These are phyloP conservation scores for Xenopus borealis DNA, from an alignment of 2,113 vertebrate genomes.

Conservation along the genomic window DNA sequence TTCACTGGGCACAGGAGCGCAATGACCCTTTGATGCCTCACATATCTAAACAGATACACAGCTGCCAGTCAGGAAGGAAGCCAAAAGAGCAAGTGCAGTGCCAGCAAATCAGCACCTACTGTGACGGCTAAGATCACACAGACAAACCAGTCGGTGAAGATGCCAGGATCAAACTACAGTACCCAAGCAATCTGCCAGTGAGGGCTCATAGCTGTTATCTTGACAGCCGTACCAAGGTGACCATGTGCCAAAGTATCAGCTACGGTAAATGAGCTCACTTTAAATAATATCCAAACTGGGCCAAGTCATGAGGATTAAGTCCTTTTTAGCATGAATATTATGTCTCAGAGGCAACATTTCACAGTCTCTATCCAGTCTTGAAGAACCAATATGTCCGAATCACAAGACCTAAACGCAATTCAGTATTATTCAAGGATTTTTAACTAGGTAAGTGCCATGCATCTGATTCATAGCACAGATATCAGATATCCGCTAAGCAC, in stretches of 20 bases:
- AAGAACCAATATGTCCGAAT: too few relatives aligned
- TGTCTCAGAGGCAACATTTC: conserved; percentile 9
- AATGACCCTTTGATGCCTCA: conserved; percentile 38
- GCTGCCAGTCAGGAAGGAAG: conserved; percentile 49
- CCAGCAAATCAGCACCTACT: conserved; percentile 45
- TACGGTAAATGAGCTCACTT: neutral
- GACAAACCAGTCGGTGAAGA: neutral
- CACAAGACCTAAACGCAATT: too few relatives aligned
- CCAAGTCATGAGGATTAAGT: neutral
- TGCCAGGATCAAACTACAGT: conserved; percentile 18
- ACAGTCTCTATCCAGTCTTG: conserved; percentile 6
- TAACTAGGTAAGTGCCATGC: too few relatives aligned
- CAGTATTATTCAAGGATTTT: too few relatives aligned
- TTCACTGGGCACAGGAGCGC: conserved; percentile 27
- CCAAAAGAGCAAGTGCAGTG: conserved; percentile 51
- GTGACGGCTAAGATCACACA: conserved; percentile 48
- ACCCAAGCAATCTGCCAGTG: conserved; percentile 15
- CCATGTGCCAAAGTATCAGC: neutral
- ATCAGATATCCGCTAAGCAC: too few relatives aligned
- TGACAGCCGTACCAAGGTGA: conserved; percentile 22
- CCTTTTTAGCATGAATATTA: conserved; percentile 13
- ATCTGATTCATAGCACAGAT: too few relatives aligned
- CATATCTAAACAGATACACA: conserved; percentile 39
- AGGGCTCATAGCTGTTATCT: conserved; percentile 4
- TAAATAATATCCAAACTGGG: neutral